Evolutionary conservation across 2,888 invertebrate genomes (phyloP), one percentile per base, ranked within the genome.

Genomic region (Silvanus unidentatus): DNA sequence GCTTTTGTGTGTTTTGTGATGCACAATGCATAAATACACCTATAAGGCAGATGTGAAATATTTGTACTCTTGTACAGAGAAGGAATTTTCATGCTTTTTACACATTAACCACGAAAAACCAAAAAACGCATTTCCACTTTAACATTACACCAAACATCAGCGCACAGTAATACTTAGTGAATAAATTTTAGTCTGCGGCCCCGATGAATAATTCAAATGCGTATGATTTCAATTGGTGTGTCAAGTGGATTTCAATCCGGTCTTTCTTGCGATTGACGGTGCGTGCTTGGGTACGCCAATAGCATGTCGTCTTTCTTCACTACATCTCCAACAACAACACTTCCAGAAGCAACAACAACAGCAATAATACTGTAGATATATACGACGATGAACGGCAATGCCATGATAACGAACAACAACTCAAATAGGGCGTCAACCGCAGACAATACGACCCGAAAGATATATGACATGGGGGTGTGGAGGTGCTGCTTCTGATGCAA

Each of bases 391-490:
- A 50, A 43, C 47, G 41, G 44, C 48, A 50, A 35, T 11, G 37
- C 37, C 45, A 47, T 53, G 54, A 55, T 54, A 52, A 53, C 22
- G 22, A 22, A 22, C 22, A 22, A 22, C 32, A 32, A n/a, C 45
- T 46, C 49, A 37, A 50, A 52, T 48, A 52, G 55, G 57, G 57
- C 57, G 57, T 54, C 54, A 57, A 53, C 57, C 55, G 53, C 57
- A 55, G 52, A 57, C 53, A 57, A 52, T 53, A 47, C 48, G 46
- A 44, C 28, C 28, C 29, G 45, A 42, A 48, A 58, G 50, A 58
- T 58, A 54, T 54, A 55, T 55, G 46, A 50, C 53, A 29, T 47
- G 42, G 52, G 53, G 50, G 45, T 47, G 42, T 40, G 48, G 32
- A 5, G 32, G n/a, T 32, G 3, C 22, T 22, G 22, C 22, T 22